Evolutionary conservation across 2,888 invertebrate genomes (phyloP), one percentile per base, ranked within the genome.

Genomic region (Chrysolina americana): DNA sequence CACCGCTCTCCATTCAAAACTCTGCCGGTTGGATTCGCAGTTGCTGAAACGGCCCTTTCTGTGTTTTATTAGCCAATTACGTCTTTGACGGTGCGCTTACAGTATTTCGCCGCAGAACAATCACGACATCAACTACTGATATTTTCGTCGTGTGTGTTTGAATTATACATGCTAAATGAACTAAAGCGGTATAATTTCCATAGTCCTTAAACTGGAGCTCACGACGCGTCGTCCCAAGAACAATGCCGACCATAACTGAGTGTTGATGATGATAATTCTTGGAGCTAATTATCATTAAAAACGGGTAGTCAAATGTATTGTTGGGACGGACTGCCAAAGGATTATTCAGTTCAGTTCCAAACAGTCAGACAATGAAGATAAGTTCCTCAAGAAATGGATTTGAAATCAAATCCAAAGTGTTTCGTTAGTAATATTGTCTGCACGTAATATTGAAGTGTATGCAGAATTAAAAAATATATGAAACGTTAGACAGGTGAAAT

Each of bases 61-160:
- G 59, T 68, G 74, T 64, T 74, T 76, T 74, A 78, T 78, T 76
- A 75, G 76, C 76, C 75, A 78, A 78, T 78, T 78, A 78, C 47
- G 69, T 71, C 64, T 70, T 71, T 75, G 64, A 70, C 44, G 53
- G 64, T 50, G 15, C 28, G 64, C 59, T 70, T 48, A 44, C 17
- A 62, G 70, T 64, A 53, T 70, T 64, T 53, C 70, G 48, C 63
- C 70, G 64, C 53, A 64, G 47, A 70, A 70, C 64, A 70, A 70
- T 70, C 70, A 70, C 70, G 53, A 64, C 70, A 70, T 50, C 59
- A 68, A 68, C 63, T 70, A 59, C 63, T 64, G 36, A 70, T 70
- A 50, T 70, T 70, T 50, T 53, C 62, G 50, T 63, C 65, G 44
- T 65, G 41, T 64, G 41, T 41, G 64, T 47, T 28, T 70, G 64